These are phyloP conservation scores for Taurulus bubalis DNA, from an alignment of 2,113 vertebrate genomes.

Conservation along the genomic window DNA sequence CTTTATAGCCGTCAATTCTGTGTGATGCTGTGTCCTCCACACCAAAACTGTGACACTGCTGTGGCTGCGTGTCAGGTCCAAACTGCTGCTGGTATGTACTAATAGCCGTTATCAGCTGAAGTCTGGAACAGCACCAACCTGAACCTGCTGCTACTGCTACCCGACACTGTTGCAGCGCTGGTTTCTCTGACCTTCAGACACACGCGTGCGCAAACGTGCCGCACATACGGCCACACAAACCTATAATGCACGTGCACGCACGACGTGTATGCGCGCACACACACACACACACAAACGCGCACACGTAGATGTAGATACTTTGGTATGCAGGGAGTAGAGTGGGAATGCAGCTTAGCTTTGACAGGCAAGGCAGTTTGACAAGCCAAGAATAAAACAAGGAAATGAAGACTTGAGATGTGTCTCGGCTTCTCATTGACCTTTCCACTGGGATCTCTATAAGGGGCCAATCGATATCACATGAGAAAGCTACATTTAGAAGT, in stretches of 20 bases:
- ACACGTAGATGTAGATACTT: constrained; percentile 50
- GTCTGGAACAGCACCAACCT: constrained; percentile 45
- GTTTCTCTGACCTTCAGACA: constrained; percentile 67
- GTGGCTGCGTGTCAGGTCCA: constrained; percentile 45
- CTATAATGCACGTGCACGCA: constrained; percentile 2
- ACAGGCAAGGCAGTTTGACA: constrained; percentile 76
- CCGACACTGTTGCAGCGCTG: constrained; percentile 42
- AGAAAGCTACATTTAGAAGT: constrained; percentile 72
- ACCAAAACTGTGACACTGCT: constrained; percentile 27
- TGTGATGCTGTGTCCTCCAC: constrained; percentile 34
- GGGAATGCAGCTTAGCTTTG: constrained; percentile 67
- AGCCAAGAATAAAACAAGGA: constrained; percentile 79
- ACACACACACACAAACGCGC: constrained; percentile 30
- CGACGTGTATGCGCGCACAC: not conserved
- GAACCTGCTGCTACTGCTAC: constrained; percentile 54
- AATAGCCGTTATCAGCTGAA: constrained; percentile 52
- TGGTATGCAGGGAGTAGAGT: constrained; percentile 70
- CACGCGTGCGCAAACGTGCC: constrained; percentile 30
- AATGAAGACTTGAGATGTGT: constrained; percentile 75
- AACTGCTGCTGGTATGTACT: constrained; percentile 48
- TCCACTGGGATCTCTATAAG: constrained; percentile 51
- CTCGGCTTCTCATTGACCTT: constrained; percentile 76
- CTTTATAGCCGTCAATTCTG: constrained; percentile 20
- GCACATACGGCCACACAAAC: constrained; percentile 14
- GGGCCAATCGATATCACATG: constrained; percentile 69